Base-by-base conservation (phyloP, 2,888 invertebrate genomes). In the Spatulosminthurus flaviceps region DNA sequence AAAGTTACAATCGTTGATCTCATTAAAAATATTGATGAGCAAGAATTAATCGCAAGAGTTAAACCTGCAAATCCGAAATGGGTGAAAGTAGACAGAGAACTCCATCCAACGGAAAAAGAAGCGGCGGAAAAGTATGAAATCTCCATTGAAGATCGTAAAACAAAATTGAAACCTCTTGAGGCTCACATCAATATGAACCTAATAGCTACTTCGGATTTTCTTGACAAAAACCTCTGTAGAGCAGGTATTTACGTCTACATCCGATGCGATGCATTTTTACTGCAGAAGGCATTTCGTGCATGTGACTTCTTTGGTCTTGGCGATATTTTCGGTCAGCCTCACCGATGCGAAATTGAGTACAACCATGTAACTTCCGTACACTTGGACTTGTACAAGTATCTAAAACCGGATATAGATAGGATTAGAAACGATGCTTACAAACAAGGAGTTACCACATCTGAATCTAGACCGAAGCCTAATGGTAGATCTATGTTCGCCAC, bases 291-390 rank as follows among this genome's bases (percentile, higher is more conserved):
- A 4, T 34, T 34, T 34, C 34, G 34, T 34, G 34, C 5, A 34
- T 7, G 34, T 34, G 34, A 34, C 34, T 34, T 34, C 34, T 34
- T 34, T 34, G 34, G 5, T 34, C 34, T 34, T 34, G 34, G 34
- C 5, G 34, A 34, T 9, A 34, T 34, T 4, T 34, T 7, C 9
- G 75, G 67, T 2, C 80, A 80, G 29, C 72, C 67, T n/a, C 34
- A 67, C 16, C 61, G 80, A 19, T 24, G 71, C 11, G 80, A 80
- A 71, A 43, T 80, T 28, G 80, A 80, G 26, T 77, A 72, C 34
- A 77, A 60, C 5, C 72, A 80, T 19, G 29, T 28, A 5, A 9
- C 61, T 4, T 70, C 80, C 0, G 70, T 80, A 72, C 70, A 72
- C 7, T 9, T 9, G 2, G 73, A 80, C 0, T 21, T 80, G 21